Base-by-base conservation (phyloP, 2,113 vertebrate genomes). In the Scatophagus argus region DNA sequence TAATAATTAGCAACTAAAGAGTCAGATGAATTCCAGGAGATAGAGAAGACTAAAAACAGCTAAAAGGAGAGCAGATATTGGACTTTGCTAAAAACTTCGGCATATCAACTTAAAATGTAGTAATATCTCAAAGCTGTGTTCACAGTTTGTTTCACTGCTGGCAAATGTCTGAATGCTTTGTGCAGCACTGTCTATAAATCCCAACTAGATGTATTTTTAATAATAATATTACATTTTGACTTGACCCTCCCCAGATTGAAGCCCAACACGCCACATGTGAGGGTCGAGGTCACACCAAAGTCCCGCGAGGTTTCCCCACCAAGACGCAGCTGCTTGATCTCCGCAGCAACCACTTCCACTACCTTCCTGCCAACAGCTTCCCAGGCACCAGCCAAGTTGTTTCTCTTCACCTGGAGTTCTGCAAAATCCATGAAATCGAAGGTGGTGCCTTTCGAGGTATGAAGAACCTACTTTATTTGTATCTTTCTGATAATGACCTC, bases 401-500 rank as follows among this genome's bases (percentile, higher is more conserved):
- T 29, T 99, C 97, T 0, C 95, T 99, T 52, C 96, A 98, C 59
- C 87, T 99, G 70, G 97, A 99, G 81, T 55, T 77, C 74, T 97
- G 96, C 23, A 67, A 87, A 83, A 95, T 98, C 32, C 29, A 72
- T 0, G 82, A 21, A 2, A 88, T 99, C 10, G 93, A 91, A 13
- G 84, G 87, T 0, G 90, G 95, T 0, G 96, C 96, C 0, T 92
- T 99, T 79, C 80, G 6, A 0, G 96, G 96, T 1, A 94, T 99
- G 95, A 91, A 87, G 43, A 88, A 74, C 34, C 91, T 99, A 13
- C 46, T 97, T n/a, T 99, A 99, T 81, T 94, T 99, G 63, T 98
- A 99, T 90, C 95, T 99, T 8, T 95, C 96, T 0, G 6, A 96
- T 84, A 99, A 99, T 63, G 84, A 39, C 56, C 95, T 99, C 47